Evolutionary conservation across 2,797 vertebrate genomes (phyloP), one percentile per base, ranked within the genome.

Genomic region (Sternotherus odoratus): DNA sequence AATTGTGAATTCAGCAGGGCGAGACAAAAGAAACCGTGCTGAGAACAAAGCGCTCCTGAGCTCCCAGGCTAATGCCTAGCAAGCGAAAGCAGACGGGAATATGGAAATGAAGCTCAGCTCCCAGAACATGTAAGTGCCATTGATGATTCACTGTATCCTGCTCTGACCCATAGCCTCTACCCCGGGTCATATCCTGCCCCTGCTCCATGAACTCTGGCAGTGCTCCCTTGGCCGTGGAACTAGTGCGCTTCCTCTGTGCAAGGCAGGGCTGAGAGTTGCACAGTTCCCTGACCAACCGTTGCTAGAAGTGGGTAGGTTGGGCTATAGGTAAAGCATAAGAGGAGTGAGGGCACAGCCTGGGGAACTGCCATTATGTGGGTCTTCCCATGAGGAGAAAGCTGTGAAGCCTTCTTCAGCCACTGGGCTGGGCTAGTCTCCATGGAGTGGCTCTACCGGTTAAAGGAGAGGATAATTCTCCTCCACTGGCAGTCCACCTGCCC

Each of bases 1-100:
- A 23, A 69, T 5, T 85, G 24, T 60, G 43, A 39, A 90, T 48
- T 77, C 50, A 46, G 83, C 79, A 92, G 49, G 57, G 43, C 48
- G 54, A 90, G 86, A 89, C 75, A 78, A 81, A 87, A 78, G n/a
- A 33, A 87, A 93, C 85, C 63, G 83, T 19, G 63, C 53, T 5
- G 83, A 82, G 83, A 89, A 93, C 79, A 50, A 87, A 13, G 46
- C 13, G 23, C 75, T 26, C 48, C 53, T 83, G 63, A 48, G 36
- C 48, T 74, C 60, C 63, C 39, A 7, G 57, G 63, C 19, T n/a
- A 46, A 36, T 74, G 66, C 36, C 15, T 43, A 24, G 36, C 23
- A 74, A 74, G 39, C 9, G 19, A 77, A 80, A 28, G 28, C 46
- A 80, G 90, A 39, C 24, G 30, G 53, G 77, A 54, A 84, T 80